phyloP scores from a whole-genome alignment of 2,888 invertebrate species.

The Neuroscelio doddi region DNA sequence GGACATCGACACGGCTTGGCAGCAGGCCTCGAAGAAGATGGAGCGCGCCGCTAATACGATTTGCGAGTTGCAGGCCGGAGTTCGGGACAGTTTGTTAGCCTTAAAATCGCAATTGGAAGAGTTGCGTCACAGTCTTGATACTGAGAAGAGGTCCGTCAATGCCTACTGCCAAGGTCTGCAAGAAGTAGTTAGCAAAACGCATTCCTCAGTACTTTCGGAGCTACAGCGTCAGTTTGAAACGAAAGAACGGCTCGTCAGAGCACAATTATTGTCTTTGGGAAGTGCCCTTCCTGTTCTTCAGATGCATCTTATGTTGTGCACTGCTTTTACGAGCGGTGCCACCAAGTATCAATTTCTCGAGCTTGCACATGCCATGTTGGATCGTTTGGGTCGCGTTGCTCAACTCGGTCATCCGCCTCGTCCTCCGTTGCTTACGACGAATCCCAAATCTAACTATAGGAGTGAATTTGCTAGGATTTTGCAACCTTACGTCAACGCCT shows the following conservation, averaged over 20 bases:
- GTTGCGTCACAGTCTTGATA: slow-evolving; percentile 77
- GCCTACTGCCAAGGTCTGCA: slow-evolving; percentile 79
- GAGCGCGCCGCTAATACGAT: slow-evolving; percentile 76
- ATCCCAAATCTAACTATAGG: slow-evolving; percentile 75
- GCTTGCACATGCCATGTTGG: slow-evolving; percentile 79
- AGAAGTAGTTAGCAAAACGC: slow-evolving; percentile 80
- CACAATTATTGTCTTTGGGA: slow-evolving; percentile 75
- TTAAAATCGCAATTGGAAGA: slow-evolving; percentile 80
- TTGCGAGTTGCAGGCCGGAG: slow-evolving; percentile 78
- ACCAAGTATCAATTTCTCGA: slow-evolving; percentile 84
- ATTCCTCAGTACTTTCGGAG: slow-evolving; percentile 78
- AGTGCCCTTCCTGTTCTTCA: slow-evolving; percentile 81
- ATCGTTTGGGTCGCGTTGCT: slow-evolving; percentile 78
- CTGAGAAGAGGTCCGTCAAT: slow-evolving; percentile 79
- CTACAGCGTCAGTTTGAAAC: slow-evolving; percentile 78
- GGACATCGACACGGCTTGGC: slow-evolving; percentile 84
- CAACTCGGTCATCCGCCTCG: slow-evolving; percentile 78
- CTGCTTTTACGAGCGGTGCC: slow-evolving; percentile 81
- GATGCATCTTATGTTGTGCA: slow-evolving; percentile 80
- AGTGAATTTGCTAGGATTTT: slow-evolving; percentile 78
- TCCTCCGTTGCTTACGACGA: slow-evolving; percentile 60
- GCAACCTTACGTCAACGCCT: slow-evolving; percentile 76
- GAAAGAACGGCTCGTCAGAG: slow-evolving; percentile 75
- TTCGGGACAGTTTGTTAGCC: slow-evolving; percentile 79
- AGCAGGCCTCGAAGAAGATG: slow-evolving; percentile 80